Base-by-base conservation (phyloP, 1,140 invertebrate genomes). In the Euura saliciscinereae region DNA sequence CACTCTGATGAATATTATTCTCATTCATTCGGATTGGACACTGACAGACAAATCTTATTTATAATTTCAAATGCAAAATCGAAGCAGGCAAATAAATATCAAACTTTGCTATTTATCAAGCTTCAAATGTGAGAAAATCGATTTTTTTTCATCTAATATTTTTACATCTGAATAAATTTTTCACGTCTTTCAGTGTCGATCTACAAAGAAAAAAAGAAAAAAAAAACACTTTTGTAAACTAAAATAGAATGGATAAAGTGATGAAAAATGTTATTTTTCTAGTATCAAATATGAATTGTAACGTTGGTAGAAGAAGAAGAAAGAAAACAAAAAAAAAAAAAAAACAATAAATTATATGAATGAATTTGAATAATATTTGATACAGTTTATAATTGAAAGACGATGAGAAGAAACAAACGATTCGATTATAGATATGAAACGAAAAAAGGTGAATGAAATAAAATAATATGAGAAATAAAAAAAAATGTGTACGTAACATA, bases 331-430 rank as follows among this genome's bases (percentile, higher is more conserved):
- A n/a, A 28, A 28, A 1, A 28, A 28, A 28, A 28, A 28, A 28
- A 28, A 28, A 28, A 28, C 28, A 28, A 28, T 28, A 59, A 59
- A 59, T 59, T 59, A 59, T 59, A 59, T 59, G 28, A 28, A 28
- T 28, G 51, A 59, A 59, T 59, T 59, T 59, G 51, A 59, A 59
- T 59, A 59, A 59, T 59, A 59, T 59, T n/a, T 59, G 13, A 59
- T 59, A 59, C 51, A 28, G 28, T 28, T 28, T 28, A 28, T 28
- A 28, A 28, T 28, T 28, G 28, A 28, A 28, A 28, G 28, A 28
- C 28, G 28, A 28, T 28, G 28, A 28, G 28, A 28, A 28, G 28
- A 28, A 28, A 28, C 28, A 59, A 59, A 59, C 51, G 8, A 59
- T 3, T 4, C 51, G 13, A 59, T 59, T 59, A 59, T 59, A n/a